phyloP scores from a whole-genome alignment of 2,888 invertebrate genomes.

The Mayetiola destructor region DNA sequence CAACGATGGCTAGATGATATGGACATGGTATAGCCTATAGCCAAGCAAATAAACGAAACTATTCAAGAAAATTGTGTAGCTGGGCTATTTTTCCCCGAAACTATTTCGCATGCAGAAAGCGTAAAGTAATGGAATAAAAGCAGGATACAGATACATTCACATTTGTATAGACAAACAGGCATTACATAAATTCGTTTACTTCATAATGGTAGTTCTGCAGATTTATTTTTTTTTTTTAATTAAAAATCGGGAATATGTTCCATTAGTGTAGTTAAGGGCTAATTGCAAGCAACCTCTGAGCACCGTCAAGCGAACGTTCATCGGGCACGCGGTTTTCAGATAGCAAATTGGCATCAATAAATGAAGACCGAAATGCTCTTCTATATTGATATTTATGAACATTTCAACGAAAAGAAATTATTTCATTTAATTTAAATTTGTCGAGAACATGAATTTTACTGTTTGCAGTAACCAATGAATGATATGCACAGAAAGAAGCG shows the following conservation, averaged over 20 bases:
- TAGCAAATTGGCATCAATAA: background rate
- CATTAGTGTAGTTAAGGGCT: slow-evolving; percentile 2
- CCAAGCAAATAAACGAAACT: too few species aligned
- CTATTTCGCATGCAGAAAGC: too few species aligned
- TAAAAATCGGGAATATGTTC: slow-evolving; percentile 2
- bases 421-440: slow-evolving; percentile 11
- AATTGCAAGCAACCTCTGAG: slow-evolving; percentile 6
- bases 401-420: background rate
- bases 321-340: background rate
- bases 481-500: too few species aligned
- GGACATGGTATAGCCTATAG: too few species aligned
- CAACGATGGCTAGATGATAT: too few species aligned
- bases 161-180: too few species aligned
- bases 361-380: background rate
- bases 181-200: too few species aligned
- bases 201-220: background rate
- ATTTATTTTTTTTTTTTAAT: slow-evolving; percentile 13
- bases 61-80: too few species aligned
- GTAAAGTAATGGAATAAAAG: too few species aligned
- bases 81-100: too few species aligned
- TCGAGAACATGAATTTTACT: background rate
- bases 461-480: too few species aligned
- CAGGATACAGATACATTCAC: too few species aligned
- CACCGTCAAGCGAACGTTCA: background rate
- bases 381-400: background rate